Conservation (phyloP, 92 coral and sea anemone species). For the Heteractis magnifica region DNA sequence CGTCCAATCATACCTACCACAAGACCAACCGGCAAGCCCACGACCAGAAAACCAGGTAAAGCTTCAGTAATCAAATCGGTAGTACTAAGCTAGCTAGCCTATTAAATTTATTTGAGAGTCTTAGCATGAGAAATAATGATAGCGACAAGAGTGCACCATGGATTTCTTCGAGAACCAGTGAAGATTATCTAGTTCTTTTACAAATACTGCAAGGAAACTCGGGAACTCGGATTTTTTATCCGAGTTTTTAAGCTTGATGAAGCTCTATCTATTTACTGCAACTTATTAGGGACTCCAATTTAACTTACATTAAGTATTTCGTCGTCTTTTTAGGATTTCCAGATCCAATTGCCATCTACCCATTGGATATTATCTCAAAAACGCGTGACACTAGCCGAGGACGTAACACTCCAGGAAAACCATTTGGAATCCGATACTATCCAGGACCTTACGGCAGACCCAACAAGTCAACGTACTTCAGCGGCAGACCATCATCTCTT, state of each 20-base stretch:
- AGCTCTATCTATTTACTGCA: too few relatives aligned
- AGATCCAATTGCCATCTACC: constrained; percentile 66
- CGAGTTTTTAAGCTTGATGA: too few relatives aligned
- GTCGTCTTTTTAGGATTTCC: constrained; percentile 55
- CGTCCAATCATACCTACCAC: constrained; percentile 45
- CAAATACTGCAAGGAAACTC: too few relatives aligned
- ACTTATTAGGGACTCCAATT: too few relatives aligned
- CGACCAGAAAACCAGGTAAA: constrained; percentile 46
- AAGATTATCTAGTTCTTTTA: too few relatives aligned
- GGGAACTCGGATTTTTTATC: too few relatives aligned
- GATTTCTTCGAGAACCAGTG: too few relatives aligned
- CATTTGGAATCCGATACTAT: constrained; percentile 54
- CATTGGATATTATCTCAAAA: constrained; percentile 56
- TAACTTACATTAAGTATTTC: too few relatives aligned
- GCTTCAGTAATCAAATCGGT: not conserved
- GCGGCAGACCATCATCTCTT: constrained; percentile 63
- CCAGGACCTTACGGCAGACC: constrained; percentile 77
- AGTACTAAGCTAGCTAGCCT: too few relatives aligned
- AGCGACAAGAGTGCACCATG: too few relatives aligned
- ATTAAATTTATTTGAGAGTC: too few relatives aligned
- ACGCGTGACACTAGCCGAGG: constrained; percentile 74
- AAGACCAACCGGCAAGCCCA: constrained; percentile 37
- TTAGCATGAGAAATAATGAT: too few relatives aligned
- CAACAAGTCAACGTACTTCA: constrained; percentile 64
- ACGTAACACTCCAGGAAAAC: constrained; percentile 59